Evolutionary conservation across 2,113 vertebrate species (phyloP).

Genomic region (Fukomys damarensis): DNA sequence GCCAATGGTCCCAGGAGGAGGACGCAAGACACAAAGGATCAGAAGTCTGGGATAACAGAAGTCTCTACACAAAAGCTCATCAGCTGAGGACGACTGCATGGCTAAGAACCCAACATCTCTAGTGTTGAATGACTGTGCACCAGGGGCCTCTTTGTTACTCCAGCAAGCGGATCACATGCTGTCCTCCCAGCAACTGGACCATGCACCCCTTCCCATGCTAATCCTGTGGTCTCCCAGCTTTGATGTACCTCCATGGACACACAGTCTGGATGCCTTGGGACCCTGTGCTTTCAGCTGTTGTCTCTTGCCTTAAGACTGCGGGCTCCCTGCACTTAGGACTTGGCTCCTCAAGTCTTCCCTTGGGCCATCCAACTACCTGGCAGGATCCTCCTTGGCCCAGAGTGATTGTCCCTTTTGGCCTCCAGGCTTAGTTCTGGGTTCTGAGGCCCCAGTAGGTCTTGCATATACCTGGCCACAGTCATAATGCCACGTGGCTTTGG

Average conservation of each 20-base stretch:
- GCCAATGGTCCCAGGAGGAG: not conserved
- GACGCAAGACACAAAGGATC: not conserved
- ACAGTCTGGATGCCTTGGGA: not conserved
- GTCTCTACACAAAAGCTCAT: not conserved
- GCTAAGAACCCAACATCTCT: not conserved
- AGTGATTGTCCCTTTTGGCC: not conserved
- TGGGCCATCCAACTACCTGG: not conserved
- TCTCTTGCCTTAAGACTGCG: not conserved
- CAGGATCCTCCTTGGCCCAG: not conserved
- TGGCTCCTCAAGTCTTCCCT: not conserved
- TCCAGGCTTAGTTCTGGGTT: not conserved
- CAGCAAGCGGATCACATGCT: not conserved
- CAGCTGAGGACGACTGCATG: not conserved
- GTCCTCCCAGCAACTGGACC: not conserved
- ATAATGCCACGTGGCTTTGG: not conserved
- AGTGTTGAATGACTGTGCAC: not conserved
- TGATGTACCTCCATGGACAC: not conserved
- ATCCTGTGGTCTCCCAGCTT: not conserved
- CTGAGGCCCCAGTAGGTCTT: not conserved
- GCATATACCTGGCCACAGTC: not conserved
- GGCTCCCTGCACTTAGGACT: not conserved
- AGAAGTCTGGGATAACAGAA: not conserved
- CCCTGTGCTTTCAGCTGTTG: not conserved
- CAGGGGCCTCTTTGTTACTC: not conserved
- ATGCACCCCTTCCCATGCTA: not conserved